Conservation (phyloP, 2,113 vertebrate species). For the Sander lucioperca region DNA sequence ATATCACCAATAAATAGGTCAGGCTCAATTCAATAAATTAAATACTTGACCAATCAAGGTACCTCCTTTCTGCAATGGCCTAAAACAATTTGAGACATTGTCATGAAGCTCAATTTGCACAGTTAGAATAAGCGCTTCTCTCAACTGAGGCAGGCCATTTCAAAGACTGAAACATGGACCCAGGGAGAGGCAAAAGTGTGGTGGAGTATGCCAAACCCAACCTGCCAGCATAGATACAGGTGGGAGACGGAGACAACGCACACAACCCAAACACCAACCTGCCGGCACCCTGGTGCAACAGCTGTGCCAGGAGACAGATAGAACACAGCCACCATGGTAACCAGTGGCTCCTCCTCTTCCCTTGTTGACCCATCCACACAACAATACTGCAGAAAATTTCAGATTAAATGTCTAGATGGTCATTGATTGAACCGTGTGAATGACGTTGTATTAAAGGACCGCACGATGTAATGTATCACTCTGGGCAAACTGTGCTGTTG, state of each 20-base stretch:
- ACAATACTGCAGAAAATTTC: background rate
- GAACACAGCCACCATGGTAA: slow-evolving; percentile 2
- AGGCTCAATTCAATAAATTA: no score
- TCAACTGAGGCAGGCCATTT: slow-evolving; percentile 13
- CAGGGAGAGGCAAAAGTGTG: slow-evolving; percentile 15
- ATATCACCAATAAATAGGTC: no score
- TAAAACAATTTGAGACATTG: background rate
- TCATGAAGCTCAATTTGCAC: slow-evolving; percentile 8
- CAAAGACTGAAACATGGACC: slow-evolving; percentile 37
- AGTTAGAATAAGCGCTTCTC: background rate
- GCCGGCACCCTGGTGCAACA: slow-evolving; percentile 9
- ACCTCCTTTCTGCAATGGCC: background rate
- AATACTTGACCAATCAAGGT: no score
- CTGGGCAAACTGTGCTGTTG: background rate
- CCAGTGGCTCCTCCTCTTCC: background rate
- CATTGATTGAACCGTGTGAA: slow-evolving; percentile 9
- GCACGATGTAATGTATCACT: slow-evolving; percentile 1
- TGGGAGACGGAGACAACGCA: slow-evolving; percentile 31
- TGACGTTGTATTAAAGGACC: background rate
- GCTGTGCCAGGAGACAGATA: slow-evolving; percentile 25
- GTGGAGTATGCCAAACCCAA: slow-evolving; percentile 17
- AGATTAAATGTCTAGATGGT: slow-evolving; percentile 9
- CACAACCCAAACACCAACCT: slow-evolving; percentile 20
- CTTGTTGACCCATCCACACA: background rate
- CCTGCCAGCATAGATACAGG: slow-evolving; percentile 36